Percentiles rank a stretch among this genome's conserved stretches.
Conservation (phyloP, 2,797 vertebrate species). For the Pangasius krempfi region DNA sequence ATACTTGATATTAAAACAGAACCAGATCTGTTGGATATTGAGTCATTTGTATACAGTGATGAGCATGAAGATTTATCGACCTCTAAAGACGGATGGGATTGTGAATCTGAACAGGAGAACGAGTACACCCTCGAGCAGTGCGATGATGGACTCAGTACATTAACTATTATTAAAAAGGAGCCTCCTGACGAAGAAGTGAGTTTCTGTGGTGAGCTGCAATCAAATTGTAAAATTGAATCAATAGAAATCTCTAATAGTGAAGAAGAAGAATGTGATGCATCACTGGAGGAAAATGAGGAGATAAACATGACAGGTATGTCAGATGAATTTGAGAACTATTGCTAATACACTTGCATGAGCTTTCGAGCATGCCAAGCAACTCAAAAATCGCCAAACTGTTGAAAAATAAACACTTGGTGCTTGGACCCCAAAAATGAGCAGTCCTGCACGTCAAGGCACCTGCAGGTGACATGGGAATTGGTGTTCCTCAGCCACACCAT, state of each 20-base stretch:
- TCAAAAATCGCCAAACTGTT: not conserved
- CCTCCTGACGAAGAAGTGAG: not conserved
- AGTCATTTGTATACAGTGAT: not conserved
- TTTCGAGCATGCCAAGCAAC: not conserved
- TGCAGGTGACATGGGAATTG: not conserved
- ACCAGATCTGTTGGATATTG: constrained; percentile 2
- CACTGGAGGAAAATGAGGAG: constrained; percentile 7
- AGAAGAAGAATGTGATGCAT: not conserved
- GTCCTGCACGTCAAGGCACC: not conserved
- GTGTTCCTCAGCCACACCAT: not conserved
- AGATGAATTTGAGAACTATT: not conserved
- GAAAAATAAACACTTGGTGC: not conserved
- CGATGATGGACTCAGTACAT: not conserved
- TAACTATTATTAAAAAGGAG: constrained; percentile 18
- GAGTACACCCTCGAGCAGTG: not conserved
- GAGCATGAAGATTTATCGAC: not conserved
- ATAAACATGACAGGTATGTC: constrained; percentile 8
- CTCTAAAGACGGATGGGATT: not conserved
- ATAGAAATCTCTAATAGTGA: not conserved
- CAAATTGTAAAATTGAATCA: not conserved
- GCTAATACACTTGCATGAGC: not conserved
- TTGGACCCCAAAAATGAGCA: too few relatives aligned
- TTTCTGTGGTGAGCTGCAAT: not conserved
- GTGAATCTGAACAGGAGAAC: not conserved
- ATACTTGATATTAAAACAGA: constrained; percentile 27